These are phyloP conservation scores for Rhopilema esculentum DNA, from an alignment of 30 jellyfish, hydroid and myxozoan species.

Conservation along the genomic window DNA sequence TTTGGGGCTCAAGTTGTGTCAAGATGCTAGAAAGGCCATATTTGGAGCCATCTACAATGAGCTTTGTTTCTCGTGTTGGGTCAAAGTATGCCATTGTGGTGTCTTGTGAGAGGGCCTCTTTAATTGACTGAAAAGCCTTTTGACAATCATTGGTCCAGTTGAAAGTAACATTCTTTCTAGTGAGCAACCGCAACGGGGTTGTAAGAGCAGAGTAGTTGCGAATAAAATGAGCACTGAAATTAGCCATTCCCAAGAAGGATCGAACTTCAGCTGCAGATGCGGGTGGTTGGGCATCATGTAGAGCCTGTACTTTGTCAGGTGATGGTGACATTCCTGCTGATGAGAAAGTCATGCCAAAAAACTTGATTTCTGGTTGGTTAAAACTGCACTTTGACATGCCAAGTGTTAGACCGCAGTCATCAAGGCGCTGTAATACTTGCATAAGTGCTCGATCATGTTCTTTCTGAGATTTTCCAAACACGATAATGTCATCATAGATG, in stretches of 20 bases:
- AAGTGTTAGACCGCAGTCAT: conserved; percentile 48
- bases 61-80: conserved; percentile 25
- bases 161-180: conserved; percentile 41
- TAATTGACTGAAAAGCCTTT: conserved; percentile 37
- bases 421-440: conserved; percentile 38
- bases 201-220: conserved; percentile 28
- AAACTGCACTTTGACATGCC: conserved; percentile 64
- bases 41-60: conserved; percentile 41
- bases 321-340: conserved; percentile 68
- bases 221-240: conserved; percentile 60
- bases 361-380: conserved; percentile 57
- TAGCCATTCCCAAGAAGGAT: conserved; percentile 56
- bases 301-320: conserved; percentile 71
- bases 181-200: conserved; percentile 38
- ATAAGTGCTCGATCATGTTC: conserved; percentile 39
- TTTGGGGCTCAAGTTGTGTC: conserved; percentile 14
- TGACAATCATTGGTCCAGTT: conserved; percentile 31
- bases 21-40: conserved; percentile 43
- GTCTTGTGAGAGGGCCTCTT: conserved; percentile 21
- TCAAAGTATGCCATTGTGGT: conserved; percentile 37
- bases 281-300: conserved; percentile 50
- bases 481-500: conserved; percentile 58
- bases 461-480: conserved; percentile 34
- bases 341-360: conserved; percentile 62
- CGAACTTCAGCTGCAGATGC: conserved; percentile 49